phyloP scores from a whole-genome alignment of 1,140 invertebrate species.

The Drosophila ficusphila region DNA sequence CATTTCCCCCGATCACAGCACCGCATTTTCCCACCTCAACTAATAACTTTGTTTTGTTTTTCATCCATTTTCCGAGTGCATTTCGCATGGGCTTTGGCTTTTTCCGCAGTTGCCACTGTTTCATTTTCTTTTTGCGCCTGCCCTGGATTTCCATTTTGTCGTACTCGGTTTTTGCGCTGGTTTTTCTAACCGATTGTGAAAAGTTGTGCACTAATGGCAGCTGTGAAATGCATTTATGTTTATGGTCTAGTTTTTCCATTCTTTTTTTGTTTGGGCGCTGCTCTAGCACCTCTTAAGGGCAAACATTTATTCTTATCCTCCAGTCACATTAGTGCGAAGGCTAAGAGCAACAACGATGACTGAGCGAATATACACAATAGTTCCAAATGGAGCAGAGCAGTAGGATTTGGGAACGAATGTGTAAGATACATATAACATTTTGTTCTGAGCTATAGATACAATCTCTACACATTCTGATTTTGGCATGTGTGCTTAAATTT shows the following conservation, averaged over 20 bases:
- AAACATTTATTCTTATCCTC: constrained; percentile 47
- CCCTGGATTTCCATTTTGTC: constrained; percentile 61
- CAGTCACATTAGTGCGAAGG: constrained; percentile 36
- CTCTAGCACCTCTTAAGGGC: constrained; percentile 40
- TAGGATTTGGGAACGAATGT: background rate
- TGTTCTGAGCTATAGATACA: background rate
- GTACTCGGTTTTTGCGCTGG: constrained; percentile 27
- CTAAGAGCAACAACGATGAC: constrained; percentile 5
- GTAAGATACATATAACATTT: too few relatives aligned
- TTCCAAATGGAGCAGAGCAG: constrained; percentile 4
- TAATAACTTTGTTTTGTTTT: constrained; percentile 29
- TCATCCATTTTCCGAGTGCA: constrained; percentile 35
- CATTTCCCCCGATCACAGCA: constrained; percentile 19
- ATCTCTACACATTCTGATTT: background rate
- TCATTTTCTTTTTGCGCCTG: constrained; percentile 41
- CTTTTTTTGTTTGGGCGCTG: constrained; percentile 10
- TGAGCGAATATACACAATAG: background rate
- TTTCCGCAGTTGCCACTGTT: constrained; percentile 9
- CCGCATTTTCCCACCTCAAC: constrained; percentile 19
- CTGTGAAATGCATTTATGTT: constrained; percentile 73
- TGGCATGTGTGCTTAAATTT: constrained; percentile 12
- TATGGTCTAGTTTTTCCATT: constrained; percentile 62
- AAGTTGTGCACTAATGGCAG: constrained; percentile 62
- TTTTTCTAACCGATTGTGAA: constrained; percentile 42
- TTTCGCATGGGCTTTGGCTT: constrained; percentile 46